phyloP scores from a whole-genome alignment of 2,113 vertebrate species.

The Heterochromis multidens region DNA sequence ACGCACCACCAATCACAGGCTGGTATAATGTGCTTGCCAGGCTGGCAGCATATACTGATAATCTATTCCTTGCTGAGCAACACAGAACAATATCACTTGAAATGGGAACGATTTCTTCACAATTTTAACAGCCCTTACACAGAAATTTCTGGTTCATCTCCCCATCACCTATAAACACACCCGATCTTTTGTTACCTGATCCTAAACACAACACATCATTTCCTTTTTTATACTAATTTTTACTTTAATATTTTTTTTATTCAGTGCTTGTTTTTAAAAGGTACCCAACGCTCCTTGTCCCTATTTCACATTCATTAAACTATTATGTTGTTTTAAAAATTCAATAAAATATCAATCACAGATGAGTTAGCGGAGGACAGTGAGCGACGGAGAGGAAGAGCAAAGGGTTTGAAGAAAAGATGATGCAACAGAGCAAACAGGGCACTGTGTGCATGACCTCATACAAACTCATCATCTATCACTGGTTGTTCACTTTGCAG shows the following conservation, averaged over 20 bases:
- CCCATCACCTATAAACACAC: neutral
- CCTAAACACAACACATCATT: neutral
- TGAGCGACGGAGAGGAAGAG: neutral
- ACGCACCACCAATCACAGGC: neutral
- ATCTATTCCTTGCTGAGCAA: neutral
- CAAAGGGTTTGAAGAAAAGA: neutral
- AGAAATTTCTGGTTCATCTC: neutral
- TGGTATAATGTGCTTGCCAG: neutral
- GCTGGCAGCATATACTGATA: neutral
- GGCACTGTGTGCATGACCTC: neutral
- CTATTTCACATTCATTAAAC: neutral
- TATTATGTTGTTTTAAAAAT: neutral
- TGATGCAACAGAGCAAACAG: neutral
- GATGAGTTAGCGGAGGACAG: neutral
- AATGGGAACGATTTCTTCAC: neutral
- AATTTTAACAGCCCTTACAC: neutral
- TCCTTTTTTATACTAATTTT: neutral
- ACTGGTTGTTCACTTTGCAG: neutral
- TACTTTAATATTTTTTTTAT: neutral
- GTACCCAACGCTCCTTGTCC: neutral
- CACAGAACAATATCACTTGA: neutral
- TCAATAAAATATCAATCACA: neutral
- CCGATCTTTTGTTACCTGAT: neutral
- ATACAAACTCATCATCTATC: neutral
- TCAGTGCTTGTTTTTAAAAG: neutral